These are phyloP conservation scores for Neosilurus mollespiculum DNA, from an alignment of 2,797 vertebrate species.

Conservation along the genomic window DNA sequence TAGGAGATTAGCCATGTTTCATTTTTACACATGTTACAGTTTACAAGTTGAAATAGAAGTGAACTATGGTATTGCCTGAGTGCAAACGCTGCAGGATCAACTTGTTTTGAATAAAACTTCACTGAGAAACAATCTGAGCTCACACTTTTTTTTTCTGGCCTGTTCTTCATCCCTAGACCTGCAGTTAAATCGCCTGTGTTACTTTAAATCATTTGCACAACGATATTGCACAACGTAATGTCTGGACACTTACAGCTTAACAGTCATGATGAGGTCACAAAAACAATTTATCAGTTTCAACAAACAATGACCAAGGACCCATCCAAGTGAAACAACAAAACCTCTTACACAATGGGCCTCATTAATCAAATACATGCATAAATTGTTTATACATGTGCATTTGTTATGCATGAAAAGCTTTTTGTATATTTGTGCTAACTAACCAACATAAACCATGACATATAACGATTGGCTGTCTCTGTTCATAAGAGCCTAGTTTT, in stretches of 20 bases:
- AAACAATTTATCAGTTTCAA: neutral
- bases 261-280: neutral
- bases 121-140: neutral
- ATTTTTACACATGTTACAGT: neutral
- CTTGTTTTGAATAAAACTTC: neutral
- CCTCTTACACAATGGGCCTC: neutral
- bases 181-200: neutral
- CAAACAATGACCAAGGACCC: neutral
- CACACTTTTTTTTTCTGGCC: neutral
- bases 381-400: neutral
- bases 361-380: neutral
- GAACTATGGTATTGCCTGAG: neutral
- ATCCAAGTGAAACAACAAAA: neutral
- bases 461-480: too few relatives aligned
- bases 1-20: neutral
- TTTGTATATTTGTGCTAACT: too few relatives aligned
- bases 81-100: neutral
- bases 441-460: too few relatives aligned
- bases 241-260: neutral
- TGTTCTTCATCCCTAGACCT: neutral
- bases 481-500: too few relatives aligned
- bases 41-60: neutral
- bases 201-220: neutral
- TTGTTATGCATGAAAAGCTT: neutral
- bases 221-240: neutral